phyloP scores from a whole-genome alignment of 2,113 vertebrate genomes.

The Callithrix jacchus region DNA sequence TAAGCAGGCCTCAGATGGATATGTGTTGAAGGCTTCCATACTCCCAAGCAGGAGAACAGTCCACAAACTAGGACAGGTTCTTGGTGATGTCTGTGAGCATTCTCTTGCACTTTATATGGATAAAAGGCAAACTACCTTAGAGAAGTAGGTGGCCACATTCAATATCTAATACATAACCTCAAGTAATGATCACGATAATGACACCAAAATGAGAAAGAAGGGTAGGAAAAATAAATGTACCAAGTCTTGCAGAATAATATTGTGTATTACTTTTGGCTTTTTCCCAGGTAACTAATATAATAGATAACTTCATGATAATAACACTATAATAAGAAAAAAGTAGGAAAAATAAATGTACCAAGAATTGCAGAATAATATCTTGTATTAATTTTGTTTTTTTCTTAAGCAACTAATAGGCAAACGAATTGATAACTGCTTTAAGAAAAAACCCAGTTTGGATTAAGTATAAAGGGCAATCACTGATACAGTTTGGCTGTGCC shows the following conservation, averaged over 20 bases:
- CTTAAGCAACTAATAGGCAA: neutral
- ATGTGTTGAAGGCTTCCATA: neutral
- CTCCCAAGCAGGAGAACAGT: neutral
- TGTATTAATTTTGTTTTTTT: neutral
- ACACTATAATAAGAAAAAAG: no score
- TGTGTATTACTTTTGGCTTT: neutral
- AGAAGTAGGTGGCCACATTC: neutral
- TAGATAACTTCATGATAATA: neutral
- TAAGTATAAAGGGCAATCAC: neutral
- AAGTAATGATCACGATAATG: neutral
- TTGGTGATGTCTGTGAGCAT: neutral
- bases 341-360: neutral
- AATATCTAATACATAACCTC: neutral
- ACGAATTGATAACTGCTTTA: neutral
- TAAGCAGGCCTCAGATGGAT: neutral
- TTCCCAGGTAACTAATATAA: neutral
- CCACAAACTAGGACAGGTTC: neutral
- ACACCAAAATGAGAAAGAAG: no score
- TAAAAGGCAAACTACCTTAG: neutral
- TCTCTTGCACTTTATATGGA: neutral
- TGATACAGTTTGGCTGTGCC: neutral
- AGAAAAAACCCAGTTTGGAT: neutral
- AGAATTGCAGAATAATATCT: neutral
- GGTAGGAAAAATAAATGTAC: neutral
- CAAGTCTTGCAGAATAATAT: neutral